phyloP scores from a whole-genome alignment of 2,888 invertebrate species.

The Acrobasis consociella region DNA sequence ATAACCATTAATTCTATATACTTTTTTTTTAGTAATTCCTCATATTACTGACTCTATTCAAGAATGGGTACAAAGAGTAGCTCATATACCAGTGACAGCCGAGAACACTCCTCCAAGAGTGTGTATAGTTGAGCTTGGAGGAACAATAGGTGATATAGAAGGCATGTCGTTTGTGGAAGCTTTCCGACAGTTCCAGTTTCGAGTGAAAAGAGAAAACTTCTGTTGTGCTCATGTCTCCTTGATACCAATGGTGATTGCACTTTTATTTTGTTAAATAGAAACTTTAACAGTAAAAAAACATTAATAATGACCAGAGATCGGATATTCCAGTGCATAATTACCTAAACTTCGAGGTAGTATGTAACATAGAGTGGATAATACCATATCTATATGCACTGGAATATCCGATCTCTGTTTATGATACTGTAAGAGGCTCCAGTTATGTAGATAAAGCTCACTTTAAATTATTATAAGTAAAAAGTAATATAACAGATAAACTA shows the following conservation, averaged over 20 bases:
- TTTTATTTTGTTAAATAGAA: background rate
- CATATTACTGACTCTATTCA: constrained; percentile 99
- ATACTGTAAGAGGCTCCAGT: too few species aligned
- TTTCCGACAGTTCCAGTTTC: constrained; percentile 97
- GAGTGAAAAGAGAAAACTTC: constrained; percentile 96
- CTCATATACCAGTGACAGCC: constrained; percentile 92
- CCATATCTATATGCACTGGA: too few species aligned
- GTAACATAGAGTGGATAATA: too few species aligned
- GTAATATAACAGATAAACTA: too few species aligned
- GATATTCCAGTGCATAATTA: too few species aligned
- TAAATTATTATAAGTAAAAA: too few species aligned
- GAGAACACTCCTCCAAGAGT: constrained; percentile 87
- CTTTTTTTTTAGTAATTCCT: constrained; percentile 90
- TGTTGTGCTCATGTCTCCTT: constrained; percentile 98
- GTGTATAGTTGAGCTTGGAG: constrained; percentile 96
- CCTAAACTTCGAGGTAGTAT: too few species aligned
- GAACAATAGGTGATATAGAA: constrained; percentile 99
- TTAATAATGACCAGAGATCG: too few species aligned
- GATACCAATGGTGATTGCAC: constrained; percentile 90
- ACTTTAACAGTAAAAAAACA: too few species aligned
- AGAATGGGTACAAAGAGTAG: constrained; percentile 98
- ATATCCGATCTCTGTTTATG: too few species aligned
- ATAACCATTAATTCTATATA: constrained; percentile 15
- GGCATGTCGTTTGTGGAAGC: constrained; percentile 99
- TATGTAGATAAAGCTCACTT: too few species aligned